Base-by-base conservation (phyloP, 2,113 vertebrate species). In the Entelurus aequoreus region DNA sequence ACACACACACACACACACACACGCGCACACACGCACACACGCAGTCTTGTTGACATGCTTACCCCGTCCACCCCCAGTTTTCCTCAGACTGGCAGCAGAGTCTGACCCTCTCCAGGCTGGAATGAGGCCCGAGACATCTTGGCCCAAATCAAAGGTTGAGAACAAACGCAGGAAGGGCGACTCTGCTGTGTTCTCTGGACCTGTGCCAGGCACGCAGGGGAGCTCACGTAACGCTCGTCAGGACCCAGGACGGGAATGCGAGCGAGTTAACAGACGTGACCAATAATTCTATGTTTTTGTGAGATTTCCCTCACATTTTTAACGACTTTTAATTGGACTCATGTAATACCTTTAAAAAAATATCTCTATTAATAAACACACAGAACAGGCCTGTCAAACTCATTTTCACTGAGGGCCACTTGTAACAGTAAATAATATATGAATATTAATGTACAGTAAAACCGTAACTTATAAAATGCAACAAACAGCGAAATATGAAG, bases 111-210 rank as follows among this genome's bases (percentile, higher is more conserved):
- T 81, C 69, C 62, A 48, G 69, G 74, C 69, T 84, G 84, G 80
- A 85, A 77, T 83, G 72, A 85, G 75, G 81, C 76, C 72, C 50
- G 76, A 90, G 90, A 92, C 86, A 90, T 91, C 89, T 90, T 86
- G 80, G 78, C 75, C 88, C 79, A 74, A 90, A 90, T 91, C 88
- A 89, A 88, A 90, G 87, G 78, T 61, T 71, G 62, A 85, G 87
- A 90, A 92, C 90, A 92, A 92, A 90, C 54, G 86, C 89, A 91
- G 90, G 90, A 92, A 92, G 86, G 81, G 77, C 71, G 79, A 73
- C 86, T 75, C 71, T 53, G 66, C 79, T 87, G 83, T 76, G 77
- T 84, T 75, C 69, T 79, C 78, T 88, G 88, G 88, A 88, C 71
- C 70, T 48, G 51, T 40, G 88, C 89, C 87, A 90, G 74, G 66